Conservation (phyloP, 1,140 invertebrate species). For the Zaprionus camerounensis region DNA sequence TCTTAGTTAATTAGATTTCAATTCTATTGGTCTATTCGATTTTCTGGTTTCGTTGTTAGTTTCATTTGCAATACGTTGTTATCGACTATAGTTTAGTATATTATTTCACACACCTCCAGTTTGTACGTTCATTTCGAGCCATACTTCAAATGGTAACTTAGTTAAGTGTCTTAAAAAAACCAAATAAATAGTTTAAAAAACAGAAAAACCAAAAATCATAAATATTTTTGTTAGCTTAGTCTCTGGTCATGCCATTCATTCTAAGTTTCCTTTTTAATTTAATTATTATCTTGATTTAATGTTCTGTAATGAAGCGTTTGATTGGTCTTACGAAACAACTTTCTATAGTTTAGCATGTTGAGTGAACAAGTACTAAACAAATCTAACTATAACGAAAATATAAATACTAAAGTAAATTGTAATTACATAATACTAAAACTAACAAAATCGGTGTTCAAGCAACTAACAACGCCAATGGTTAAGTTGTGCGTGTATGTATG, state of each 20-base stretch:
- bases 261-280: constrained; percentile 30
- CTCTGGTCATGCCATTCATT: constrained; percentile 69
- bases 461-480: constrained; percentile 25
- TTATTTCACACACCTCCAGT: constrained; percentile 51
- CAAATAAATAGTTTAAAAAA: constrained; percentile 43
- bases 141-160: constrained; percentile 52
- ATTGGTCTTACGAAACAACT: constrained; percentile 69
- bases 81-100: constrained; percentile 46
- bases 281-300: constrained; percentile 38
- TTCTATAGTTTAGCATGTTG: constrained; percentile 75
- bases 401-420: constrained; percentile 24
- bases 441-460: constrained; percentile 37
- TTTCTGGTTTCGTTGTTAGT: constrained; percentile 43
- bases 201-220: constrained; percentile 17
- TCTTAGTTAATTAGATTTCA: constrained; percentile 40
- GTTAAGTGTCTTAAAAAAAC: constrained; percentile 70
- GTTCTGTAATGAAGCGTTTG: constrained; percentile 72
- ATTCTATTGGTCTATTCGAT: constrained; percentile 47
- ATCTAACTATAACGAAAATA: constrained; percentile 21
- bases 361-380: constrained; percentile 64
- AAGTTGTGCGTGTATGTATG: constrained; percentile 52
- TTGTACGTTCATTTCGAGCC: constrained; percentile 55
- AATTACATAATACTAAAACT: constrained; percentile 41
- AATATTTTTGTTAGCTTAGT: constrained; percentile 71
- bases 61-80: constrained; percentile 45